phyloP scores from a whole-genome alignment of 1,140 invertebrate genomes.

The Cecropterus lyciades region DNA sequence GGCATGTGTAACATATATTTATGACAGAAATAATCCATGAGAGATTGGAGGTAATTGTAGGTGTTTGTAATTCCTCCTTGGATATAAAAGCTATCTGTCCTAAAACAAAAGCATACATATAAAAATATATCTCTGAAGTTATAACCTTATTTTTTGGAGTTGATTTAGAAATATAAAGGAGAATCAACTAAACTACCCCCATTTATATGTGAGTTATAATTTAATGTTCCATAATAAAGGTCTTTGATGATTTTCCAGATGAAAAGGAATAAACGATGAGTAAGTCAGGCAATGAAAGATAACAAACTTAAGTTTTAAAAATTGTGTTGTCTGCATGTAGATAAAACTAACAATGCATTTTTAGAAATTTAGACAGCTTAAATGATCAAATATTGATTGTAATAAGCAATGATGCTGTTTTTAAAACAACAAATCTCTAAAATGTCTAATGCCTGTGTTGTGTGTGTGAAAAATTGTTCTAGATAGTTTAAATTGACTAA shows the following conservation, averaged over 20 bases:
- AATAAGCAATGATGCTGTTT: neutral
- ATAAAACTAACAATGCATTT: slow-evolving; percentile 38
- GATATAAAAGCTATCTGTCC: too few species aligned
- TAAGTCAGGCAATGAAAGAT: slow-evolving; percentile 54
- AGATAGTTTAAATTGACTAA: slow-evolving; percentile 7
- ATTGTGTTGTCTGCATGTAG: slow-evolving; percentile 35
- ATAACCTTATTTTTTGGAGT: too few species aligned
- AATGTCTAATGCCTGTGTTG: neutral
- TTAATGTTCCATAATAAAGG: neutral
- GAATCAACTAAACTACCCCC: too few species aligned
- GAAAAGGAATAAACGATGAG: slow-evolving; percentile 69
- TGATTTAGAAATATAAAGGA: too few species aligned
- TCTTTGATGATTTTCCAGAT: slow-evolving; percentile 66
- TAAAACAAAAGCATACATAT: too few species aligned
- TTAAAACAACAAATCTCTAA: neutral
- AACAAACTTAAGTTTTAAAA: slow-evolving; percentile 18
- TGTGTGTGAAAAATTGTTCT: slow-evolving; percentile 8
- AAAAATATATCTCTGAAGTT: too few species aligned
- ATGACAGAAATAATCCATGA: too few species aligned
- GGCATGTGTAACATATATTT: too few species aligned
- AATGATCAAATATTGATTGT: too few species aligned
- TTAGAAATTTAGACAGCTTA: neutral
- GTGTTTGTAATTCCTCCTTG: too few species aligned
- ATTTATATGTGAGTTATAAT: too few species aligned
- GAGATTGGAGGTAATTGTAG: too few species aligned